phyloP scores from a whole-genome alignment of 2,113 vertebrate genomes.

The Gnathonemus longibarbis region DNA sequence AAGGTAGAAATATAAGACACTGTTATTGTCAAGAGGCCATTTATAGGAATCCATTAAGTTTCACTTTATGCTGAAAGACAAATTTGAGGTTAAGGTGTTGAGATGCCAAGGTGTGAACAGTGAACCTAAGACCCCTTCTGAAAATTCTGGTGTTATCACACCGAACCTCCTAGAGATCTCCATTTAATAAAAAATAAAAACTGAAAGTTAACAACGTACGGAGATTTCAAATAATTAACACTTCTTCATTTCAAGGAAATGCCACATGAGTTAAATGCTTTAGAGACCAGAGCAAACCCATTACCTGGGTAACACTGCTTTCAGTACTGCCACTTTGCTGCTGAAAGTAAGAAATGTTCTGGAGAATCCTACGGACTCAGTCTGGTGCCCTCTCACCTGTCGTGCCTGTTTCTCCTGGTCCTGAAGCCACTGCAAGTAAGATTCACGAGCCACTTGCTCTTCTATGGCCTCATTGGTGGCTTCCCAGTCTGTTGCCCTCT shows the following conservation, averaged over 20 bases:
- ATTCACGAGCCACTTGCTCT: conserved; percentile 88
- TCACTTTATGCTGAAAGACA: not conserved
- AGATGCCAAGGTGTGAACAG: not conserved
- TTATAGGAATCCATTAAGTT: conserved; percentile 13
- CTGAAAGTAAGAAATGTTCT: not conserved
- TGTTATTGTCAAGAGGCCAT: not conserved
- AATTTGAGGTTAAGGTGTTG: conserved; percentile 2
- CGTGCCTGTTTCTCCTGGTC: conserved; percentile 89
- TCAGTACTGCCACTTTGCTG: not conserved
- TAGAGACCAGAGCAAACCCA: not conserved
- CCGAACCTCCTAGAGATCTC: not conserved
- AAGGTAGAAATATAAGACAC: not conserved
- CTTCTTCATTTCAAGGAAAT: not conserved
- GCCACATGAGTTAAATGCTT: not conserved
- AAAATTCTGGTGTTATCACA: not conserved
- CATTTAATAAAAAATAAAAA: not conserved
- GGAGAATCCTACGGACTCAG: not conserved
- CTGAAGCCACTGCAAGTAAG: conserved; percentile 87
- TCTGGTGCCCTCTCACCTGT: conserved; percentile 58
- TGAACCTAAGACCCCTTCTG: not conserved
- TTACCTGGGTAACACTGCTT: not conserved
- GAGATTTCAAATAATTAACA: not conserved
- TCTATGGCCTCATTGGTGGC: conserved; percentile 95
- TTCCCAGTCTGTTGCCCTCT: conserved; percentile 90
- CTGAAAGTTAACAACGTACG: not conserved